Base-by-base conservation (phyloP, 2,113 vertebrate genomes). In the Zapus hudsonius region DNA sequence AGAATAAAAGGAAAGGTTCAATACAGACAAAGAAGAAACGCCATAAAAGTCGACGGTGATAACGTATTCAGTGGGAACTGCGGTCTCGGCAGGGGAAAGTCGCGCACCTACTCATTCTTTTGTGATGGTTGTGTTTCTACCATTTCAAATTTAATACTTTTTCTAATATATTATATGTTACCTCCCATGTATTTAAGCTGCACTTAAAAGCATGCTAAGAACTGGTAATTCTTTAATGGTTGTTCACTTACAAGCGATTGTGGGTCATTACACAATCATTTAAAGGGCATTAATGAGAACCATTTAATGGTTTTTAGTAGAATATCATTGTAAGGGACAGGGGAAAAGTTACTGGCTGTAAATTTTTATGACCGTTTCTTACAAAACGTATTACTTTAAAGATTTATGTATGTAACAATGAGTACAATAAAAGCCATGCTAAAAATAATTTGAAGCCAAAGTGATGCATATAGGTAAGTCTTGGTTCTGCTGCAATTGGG, bases 261-360 rank as follows among this genome's bases (percentile, higher is more conserved):
- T 98, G 99, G 98, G 98, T 99, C 99, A 99, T 99, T 99, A 99
- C 98, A 98, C 98, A 98, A 99, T 98, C 99, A 98, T 99, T 98
- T 99, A 99, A 99, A 99, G 98, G 98, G 98, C 98, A 99, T 99
- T 99, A 99, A 99, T 98, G 98, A 98, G 99, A 99, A 98, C 98
- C 98, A 98, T 99, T 98, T 99, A 99, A 99, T 99, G 98, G 98
- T 98, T 98, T n/a, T 98, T 98, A 98, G 98, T 98, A 99, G 98
- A 98, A 98, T 99, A 98, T 98, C 97, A 98, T 98, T 98, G 97
- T 99, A 99, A 99, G 98, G 98, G 98, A 99, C 98, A 98, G 98
- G 98, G 98, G 98, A 98, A 98, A 99, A 98, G 98, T 98, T 99
- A 98, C 98, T 98, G 98, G 98, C 97, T 98, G 98, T 98, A 98